A percentile compares a stretch with the other conserved stretches of the same genome.
These are phyloP conservation scores for Phragmatobia fuliginosa DNA, from an alignment of 2,888 invertebrate species.

Conservation along the genomic window DNA sequence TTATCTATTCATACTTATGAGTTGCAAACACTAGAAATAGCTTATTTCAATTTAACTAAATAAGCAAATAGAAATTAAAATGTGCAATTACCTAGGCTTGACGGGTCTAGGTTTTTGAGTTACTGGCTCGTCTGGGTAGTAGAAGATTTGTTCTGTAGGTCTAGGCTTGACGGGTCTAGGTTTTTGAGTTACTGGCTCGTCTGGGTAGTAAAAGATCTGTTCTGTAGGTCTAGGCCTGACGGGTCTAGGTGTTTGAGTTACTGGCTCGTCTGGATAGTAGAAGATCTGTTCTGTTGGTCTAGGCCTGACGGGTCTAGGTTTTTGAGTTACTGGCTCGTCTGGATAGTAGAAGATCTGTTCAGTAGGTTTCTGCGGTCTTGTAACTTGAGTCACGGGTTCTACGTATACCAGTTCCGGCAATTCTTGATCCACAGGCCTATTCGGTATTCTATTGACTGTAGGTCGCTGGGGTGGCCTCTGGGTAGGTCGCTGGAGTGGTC, in stretches of 20 bases:
- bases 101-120: not conserved
- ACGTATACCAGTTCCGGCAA: not conserved
- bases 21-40: not conserved
- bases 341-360: not conserved
- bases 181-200: too few species aligned
- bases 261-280: too few species aligned
- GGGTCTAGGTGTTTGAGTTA: too few species aligned
- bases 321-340: not conserved
- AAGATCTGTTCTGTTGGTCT: too few species aligned
- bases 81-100: not conserved
- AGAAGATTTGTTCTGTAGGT: too few species aligned
- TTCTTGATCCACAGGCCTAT: not conserved
- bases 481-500: not conserved
- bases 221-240: not conserved
- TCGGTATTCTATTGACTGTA: not conserved
- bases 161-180: not conserved
- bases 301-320: not conserved
- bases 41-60: not conserved
- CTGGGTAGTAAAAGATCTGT: too few species aligned
- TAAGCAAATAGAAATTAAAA: not conserved
- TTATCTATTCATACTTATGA: not conserved
- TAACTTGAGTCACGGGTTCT: not conserved
- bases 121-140: too few species aligned
- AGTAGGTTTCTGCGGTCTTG: not conserved
- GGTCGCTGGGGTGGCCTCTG: not conserved